Percentiles rank a stretch among this genome's conserved stretches.
These are phyloP conservation scores for Romanogobio albipinnatus DNA, from an alignment of 2,113 vertebrate genomes.

Conservation along the genomic window DNA sequence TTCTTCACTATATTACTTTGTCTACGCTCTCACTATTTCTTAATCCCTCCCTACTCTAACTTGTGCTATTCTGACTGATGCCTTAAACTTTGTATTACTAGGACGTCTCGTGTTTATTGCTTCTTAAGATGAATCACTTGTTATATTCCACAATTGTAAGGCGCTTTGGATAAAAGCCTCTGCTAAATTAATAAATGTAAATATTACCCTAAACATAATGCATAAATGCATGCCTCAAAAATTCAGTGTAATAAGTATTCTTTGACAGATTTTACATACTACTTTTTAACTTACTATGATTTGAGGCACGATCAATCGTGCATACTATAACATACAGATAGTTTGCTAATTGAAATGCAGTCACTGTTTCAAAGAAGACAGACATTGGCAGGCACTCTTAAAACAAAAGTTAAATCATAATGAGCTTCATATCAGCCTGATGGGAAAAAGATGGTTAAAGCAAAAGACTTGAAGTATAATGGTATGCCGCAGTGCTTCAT, in stretches of 20 bases:
- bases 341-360: background rate
- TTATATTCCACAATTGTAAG: too few relatives aligned
- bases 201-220: background rate
- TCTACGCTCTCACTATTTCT: too few relatives aligned
- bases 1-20: too few relatives aligned
- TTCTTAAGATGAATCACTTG: too few relatives aligned
- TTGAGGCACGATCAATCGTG: background rate
- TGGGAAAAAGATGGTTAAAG: slow-evolving; percentile 28
- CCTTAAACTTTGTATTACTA: too few relatives aligned
- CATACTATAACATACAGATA: background rate
- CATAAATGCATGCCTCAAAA: background rate
- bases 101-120: too few relatives aligned
- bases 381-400: slow-evolving; percentile 34
- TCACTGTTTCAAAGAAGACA: slow-evolving; percentile 43
- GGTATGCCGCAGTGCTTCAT: background rate
- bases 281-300: background rate
- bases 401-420: slow-evolving; percentile 42
- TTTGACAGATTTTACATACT: background rate
- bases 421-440: slow-evolving; percentile 1
- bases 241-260: background rate
- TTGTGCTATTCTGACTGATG: too few relatives aligned
- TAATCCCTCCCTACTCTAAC: too few relatives aligned
- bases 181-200: background rate
- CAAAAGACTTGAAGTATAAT: slow-evolving; percentile 16
- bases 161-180: too few relatives aligned